Conservation (phyloP, 2,113 vertebrate genomes). For the Camarhynchus parvulus region DNA sequence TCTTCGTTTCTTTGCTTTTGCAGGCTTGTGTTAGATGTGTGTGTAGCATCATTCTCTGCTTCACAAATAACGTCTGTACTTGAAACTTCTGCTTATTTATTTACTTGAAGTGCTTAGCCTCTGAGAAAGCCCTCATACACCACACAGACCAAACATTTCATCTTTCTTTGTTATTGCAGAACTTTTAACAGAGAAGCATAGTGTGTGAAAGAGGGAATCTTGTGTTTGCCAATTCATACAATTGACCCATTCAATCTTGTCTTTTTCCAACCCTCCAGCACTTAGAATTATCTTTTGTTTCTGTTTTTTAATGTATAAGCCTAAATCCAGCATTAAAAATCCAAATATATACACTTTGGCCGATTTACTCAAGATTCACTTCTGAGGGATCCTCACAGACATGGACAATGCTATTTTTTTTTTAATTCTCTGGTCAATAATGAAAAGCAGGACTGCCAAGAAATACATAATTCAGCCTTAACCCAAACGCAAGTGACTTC, state of each 20-base stretch:
- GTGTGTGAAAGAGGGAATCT: background rate
- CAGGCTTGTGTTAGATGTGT: background rate
- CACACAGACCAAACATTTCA: conserved; percentile 9
- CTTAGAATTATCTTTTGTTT: background rate
- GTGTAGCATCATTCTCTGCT: background rate
- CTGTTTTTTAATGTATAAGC: too few species aligned
- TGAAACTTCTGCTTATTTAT: conserved; percentile 5
- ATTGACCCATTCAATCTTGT: conserved; percentile 37
- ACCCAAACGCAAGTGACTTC: background rate
- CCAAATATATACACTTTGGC: background rate
- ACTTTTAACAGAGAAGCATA: background rate
- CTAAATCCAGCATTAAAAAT: background rate
- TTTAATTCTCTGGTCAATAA: background rate
- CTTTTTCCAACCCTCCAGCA: background rate
- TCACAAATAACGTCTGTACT: background rate
- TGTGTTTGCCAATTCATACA: conserved; percentile 1
- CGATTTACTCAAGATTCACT: background rate
- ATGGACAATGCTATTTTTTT: background rate
- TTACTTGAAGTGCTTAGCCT: background rate
- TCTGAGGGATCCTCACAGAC: background rate
- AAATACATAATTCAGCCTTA: background rate
- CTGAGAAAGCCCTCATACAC: background rate
- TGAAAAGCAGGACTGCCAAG: background rate
- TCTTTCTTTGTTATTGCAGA: conserved; percentile 29
- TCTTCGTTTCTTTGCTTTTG: background rate